These are phyloP conservation scores for Patella caerulea DNA, from an alignment of 2,888 invertebrate genomes.

Conservation along the genomic window DNA sequence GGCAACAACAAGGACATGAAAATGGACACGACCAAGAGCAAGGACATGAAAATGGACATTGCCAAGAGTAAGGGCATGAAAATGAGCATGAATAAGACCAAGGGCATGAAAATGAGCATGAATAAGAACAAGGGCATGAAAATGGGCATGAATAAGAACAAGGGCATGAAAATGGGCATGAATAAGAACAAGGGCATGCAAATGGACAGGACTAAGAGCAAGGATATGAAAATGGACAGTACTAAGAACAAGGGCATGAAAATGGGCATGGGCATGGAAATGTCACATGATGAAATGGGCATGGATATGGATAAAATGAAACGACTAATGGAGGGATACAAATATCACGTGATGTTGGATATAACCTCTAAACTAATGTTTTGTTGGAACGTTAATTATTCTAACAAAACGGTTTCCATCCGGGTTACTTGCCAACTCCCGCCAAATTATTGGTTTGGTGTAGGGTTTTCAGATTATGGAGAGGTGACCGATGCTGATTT, in stretches of 20 bases:
- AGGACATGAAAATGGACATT: background rate
- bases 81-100: background rate
- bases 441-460: constrained; percentile 42
- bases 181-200: no score
- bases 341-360: constrained; percentile 5
- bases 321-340: background rate
- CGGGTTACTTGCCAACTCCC: background rate
- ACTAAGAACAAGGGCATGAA: background rate
- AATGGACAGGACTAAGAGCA: no score
- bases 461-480: constrained; percentile 62
- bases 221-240: background rate
- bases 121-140: no score
- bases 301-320: constrained; percentile 5
- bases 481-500: constrained; percentile 56
- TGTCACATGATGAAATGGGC: background rate
- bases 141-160: no score
- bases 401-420: background rate
- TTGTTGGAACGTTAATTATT: background rate
- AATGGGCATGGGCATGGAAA: background rate
- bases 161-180: background rate
- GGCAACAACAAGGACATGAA: no score
- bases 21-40: no score
- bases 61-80: background rate
- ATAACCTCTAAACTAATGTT: constrained; percentile 1
- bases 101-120: no score